Evolutionary conservation across 1,140 invertebrate genomes (phyloP).

Genomic region (Globodera rostochiensis): DNA sequence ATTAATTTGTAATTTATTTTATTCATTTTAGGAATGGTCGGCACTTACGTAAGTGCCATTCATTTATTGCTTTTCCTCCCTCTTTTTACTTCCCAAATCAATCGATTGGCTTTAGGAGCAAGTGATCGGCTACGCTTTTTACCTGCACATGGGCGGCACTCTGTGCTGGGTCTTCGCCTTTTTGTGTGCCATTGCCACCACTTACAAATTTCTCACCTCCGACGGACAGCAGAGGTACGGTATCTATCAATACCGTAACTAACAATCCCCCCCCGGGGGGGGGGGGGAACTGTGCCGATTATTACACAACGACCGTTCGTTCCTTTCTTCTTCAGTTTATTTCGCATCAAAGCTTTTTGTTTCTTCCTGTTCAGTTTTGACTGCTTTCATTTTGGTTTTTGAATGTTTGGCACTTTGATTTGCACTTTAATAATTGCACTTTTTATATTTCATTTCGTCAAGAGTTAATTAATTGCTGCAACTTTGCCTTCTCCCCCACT

Average conservation of each 20-base stretch:
- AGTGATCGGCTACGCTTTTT: slow-evolving; percentile 64
- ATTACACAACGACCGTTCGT: neutral
- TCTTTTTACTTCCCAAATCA: slow-evolving; percentile 12
- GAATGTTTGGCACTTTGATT: neutral
- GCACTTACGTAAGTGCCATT: slow-evolving; percentile 23
- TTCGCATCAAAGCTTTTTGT: neutral
- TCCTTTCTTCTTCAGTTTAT: neutral
- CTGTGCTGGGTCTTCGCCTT: slow-evolving; percentile 59
- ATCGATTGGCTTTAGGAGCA: slow-evolving; percentile 44
- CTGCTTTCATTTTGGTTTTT: neutral
- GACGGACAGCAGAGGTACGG: slow-evolving; percentile 36
- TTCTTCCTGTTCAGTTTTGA: slow-evolving; percentile 3
- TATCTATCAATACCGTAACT: neutral
- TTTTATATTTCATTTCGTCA: neutral
- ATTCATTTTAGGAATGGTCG: slow-evolving; percentile 29
- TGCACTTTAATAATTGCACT: slow-evolving; percentile 2
- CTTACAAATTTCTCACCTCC: slow-evolving; percentile 62
- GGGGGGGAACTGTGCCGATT: neutral
- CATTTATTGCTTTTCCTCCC: neutral
- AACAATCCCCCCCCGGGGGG: neutral
- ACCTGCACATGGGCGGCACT: slow-evolving; percentile 62
- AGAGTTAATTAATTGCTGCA: too few relatives aligned
- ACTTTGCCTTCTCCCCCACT: too few relatives aligned
- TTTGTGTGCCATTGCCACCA: slow-evolving; percentile 56
- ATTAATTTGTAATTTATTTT: neutral